Evolutionary conservation across 2,113 vertebrate genomes (phyloP), one percentile per base, ranked within the genome.

Genomic region (Hymenochirus boettgeri): DNA sequence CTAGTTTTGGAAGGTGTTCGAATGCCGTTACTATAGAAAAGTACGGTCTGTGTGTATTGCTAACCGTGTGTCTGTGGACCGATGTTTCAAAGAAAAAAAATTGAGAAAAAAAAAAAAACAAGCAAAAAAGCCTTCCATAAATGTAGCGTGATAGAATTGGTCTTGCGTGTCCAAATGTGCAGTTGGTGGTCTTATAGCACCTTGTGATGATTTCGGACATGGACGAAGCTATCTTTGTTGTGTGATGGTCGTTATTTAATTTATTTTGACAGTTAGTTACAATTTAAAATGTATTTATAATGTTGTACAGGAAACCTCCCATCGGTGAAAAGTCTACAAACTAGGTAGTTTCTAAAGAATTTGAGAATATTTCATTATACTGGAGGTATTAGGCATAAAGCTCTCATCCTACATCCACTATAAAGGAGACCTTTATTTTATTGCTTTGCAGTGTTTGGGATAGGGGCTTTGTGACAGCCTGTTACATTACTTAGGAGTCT

Each of bases 151-250:
- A 53, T 46, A 52, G 33, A 48, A 53, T 53, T 45, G 65, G 62
- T 50, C 24, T 58, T 50, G 55, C 55, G 51, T 52, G 56, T 51
- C 42, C 50, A 27, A 67, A 47, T 35, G 53, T 53, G 56, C 65
- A 60, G 56, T 27, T 29, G 22, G 19, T 31, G 48, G 65, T 53
- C 39, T 45, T 64, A n/a, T 57, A 53, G 65, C 56, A 67, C 65
- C 58, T 58, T 31, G 35, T 45, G 50, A 39, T 31, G 35, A 60
- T 57, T 60, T 52, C 17, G 25, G 57, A 48, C 26, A 48, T 57
- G 7, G 18, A 4, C 8, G 22, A n/a, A 53, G 18, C 60, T 60
- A n/a, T n/a, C 15, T 42, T 42, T 42, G 6, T n/a, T 42, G 13
- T 42, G 13, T n/a, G n/a, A n/a, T n/a, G n/a, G n/a, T 24, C 52